Evolutionary conservation across 2,113 vertebrate species (phyloP), one percentile per base, ranked within the genome.

Genomic region (Mesitornis unicolor): DNA sequence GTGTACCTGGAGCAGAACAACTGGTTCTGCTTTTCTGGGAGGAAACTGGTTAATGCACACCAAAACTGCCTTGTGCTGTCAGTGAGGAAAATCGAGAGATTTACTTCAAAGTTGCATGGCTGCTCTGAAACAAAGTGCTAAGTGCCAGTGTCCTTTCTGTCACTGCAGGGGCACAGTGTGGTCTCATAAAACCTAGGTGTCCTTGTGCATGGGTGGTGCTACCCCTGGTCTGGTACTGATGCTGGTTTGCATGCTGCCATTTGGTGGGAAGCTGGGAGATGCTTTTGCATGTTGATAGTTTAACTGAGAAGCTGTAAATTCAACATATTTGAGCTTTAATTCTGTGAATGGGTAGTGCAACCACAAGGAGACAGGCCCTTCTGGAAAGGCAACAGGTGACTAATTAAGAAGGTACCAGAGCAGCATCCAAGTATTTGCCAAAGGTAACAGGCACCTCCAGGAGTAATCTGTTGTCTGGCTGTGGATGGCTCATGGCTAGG

Each of bases 371-470:
- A 79, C 76, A 26, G 31, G 38, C 59, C 13, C 36, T 94, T 53
- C 60, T 94, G 67, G 51, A 75, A 91, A 40, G 54, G 48, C 40
- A 70, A 35, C 4, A 64, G 36, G 56, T 61, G 75, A 42, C 54
- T 84, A 61, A 60, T 87, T 85, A 57, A 74, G 89, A 95, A 64
- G 60, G 65, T 95, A 38, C 80, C 89, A 82, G 75, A 84, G 59
- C 69, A 87, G 42, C 48, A 91, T 96, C 42, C 56, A 77, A 53
- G 22, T 38, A 83, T 80, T 64, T 95, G 69, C 45, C 83, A 93
- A 92, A 87, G 42, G 65, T 77, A 86, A 71, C 38, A 36, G 59
- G 75, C 47, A 89, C 50, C 40, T 93, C 48, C 43, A 71, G 54
- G 29, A 83, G 20, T 63, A 53, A 73, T 26, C 78, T 69, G 22